Evolutionary conservation across 2,113 vertebrate genomes (phyloP), one percentile per base, ranked within the genome.

Genomic region (Empidonax alnorum): DNA sequence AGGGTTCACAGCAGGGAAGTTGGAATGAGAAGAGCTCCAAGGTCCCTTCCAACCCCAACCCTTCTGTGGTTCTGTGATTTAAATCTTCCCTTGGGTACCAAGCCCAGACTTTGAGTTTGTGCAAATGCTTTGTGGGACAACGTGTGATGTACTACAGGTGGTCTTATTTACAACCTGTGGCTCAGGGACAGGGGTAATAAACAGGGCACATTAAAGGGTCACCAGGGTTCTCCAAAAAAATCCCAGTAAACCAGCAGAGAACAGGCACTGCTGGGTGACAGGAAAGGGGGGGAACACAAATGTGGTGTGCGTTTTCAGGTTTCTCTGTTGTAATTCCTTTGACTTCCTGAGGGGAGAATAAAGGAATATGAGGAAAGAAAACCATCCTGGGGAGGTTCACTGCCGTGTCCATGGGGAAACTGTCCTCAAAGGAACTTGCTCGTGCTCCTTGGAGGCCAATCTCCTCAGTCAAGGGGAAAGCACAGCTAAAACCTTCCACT

Each of bases 401-500:
- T 50, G 30, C 35, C 14, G 1, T 3, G 23, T 72, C 58, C n/a
- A 7, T 0, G 1, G 30, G 27, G 16, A 80, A 77, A 50, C 27
- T 12, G 25, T 85, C 56, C 66, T 76, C 35, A 33, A 19, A 58
- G 11, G 15, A 84, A 71, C 7, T 11, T 72, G 20, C 8, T 6
- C 0, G 0, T 49, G 47, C 4, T 67, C 39, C 78, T 28, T 4
- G 9, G 58, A 56, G 18, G 17, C 28, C 28, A 19, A 20, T 11
- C 28, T 31, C 30, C 19, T 19, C 30, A 55, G 53, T 31, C 53
- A 31, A 31, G 53, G 53, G 53, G 30, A 55, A 55, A 12, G 2
- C 33, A 44, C 14, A 24, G 5, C 23, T 13, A 30, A 67, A 28
- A 13, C 30, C n/a, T 87, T 47, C 24, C 12, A 2, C 0, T 25